Conservation (phyloP, 2,797 vertebrate species). For the Chromobotia macracanthus region DNA sequence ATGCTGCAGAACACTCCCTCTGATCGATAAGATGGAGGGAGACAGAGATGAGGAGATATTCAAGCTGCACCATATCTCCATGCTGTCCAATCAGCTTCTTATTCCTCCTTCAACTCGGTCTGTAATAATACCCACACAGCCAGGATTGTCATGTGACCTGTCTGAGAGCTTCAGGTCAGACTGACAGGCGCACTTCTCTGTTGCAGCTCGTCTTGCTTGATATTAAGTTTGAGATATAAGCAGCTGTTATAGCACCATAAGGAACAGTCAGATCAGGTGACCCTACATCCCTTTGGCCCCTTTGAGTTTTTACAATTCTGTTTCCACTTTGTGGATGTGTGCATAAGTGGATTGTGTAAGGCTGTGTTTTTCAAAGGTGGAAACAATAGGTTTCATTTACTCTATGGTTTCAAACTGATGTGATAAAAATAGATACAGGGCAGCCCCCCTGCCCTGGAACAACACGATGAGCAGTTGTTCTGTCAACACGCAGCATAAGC, state of each 20-base stretch:
- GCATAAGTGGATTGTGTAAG: conserved; percentile 13
- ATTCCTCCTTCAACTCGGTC: conserved; percentile 10
- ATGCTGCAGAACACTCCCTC: conserved; percentile 52
- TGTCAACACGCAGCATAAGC: conserved; percentile 36
- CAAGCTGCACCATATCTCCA: conserved; percentile 11
- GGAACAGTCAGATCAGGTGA: conserved; percentile 40
- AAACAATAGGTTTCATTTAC: neutral
- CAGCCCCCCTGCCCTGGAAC: neutral
- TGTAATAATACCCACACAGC: conserved; percentile 36
- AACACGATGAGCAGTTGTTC: conserved; percentile 8
- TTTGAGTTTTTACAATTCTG: neutral
- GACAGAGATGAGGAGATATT: neutral
- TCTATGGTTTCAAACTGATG: conserved; percentile 42
- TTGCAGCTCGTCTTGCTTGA: conserved; percentile 1
- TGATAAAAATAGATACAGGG: conserved; percentile 28
- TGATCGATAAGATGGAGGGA: conserved; percentile 52
- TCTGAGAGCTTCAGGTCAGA: conserved; percentile 13
- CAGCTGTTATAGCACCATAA: conserved; percentile 15
- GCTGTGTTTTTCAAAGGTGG: conserved; percentile 12
- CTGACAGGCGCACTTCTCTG: neutral
- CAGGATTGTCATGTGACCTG: conserved; percentile 28
- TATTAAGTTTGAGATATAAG: conserved; percentile 22
- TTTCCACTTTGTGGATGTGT: neutral
- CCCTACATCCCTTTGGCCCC: neutral
- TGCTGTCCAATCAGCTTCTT: conserved; percentile 15